Evolutionary conservation across 2,888 invertebrate species (phyloP).

Genomic region (Metopia argyrocephala): DNA sequence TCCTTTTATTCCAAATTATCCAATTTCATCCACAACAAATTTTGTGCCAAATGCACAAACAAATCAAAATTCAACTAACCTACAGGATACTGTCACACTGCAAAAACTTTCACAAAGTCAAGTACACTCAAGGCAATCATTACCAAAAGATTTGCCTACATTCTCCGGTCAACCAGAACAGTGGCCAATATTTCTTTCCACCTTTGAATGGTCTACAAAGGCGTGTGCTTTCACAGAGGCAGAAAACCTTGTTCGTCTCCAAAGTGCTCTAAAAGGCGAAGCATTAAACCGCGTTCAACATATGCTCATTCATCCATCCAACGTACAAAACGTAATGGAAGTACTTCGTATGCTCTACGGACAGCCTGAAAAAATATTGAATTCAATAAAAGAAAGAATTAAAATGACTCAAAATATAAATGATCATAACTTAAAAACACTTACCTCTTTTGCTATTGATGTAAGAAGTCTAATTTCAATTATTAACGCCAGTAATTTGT

Average conservation of each 20-base stretch:
- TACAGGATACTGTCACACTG: not conserved
- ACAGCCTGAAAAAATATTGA: not conserved
- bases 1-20: no score
- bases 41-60: no score
- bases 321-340: conserved; percentile 11
- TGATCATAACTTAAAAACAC: no score
- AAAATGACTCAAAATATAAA: no score
- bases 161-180: conserved; percentile 31
- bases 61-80: no score
- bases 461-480: no score
- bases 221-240: no score
- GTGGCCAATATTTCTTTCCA: conserved; percentile 39
- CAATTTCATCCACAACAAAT: no score
- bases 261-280: conserved; percentile 41
- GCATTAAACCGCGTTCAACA: conserved; percentile 32
- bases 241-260: no score
- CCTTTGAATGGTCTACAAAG: conserved; percentile 40
- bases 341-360: conserved; percentile 27
- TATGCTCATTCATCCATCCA: conserved; percentile 37
- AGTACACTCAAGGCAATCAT: conserved; percentile 12
- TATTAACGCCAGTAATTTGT: no score
- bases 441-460: no score
- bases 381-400: conserved; percentile 37
- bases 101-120: not conserved
- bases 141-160: conserved; percentile 16